phyloP scores from a whole-genome alignment of 35 echinoderm and acorn worm species.

The Anneissia japonica region DNA sequence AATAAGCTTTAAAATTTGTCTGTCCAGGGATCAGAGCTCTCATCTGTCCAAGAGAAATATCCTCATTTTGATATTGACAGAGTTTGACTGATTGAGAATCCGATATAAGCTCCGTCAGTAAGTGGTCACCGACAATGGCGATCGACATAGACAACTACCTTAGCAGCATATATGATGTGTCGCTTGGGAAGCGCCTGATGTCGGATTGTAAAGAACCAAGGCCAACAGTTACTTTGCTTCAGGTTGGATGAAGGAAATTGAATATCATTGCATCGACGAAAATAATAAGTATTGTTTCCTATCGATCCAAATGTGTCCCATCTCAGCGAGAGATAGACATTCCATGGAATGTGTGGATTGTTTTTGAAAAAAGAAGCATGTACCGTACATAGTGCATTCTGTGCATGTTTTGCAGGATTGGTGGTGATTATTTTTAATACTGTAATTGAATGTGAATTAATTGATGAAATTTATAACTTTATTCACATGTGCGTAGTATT shows the following conservation, averaged over 20 bases:
- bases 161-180: constrained; percentile 5
- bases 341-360: constrained; percentile 41
- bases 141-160: too few species aligned
- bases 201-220: constrained; percentile 47
- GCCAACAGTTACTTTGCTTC: constrained; percentile 41
- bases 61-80: too few species aligned
- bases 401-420: constrained; percentile 51
- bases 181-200: constrained; percentile 1
- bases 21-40: too few species aligned
- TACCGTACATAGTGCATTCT: constrained; percentile 12
- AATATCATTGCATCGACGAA: neutral
- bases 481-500: too few species aligned
- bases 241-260: constrained; percentile 16
- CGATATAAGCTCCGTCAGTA: too few species aligned
- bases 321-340: constrained; percentile 15
- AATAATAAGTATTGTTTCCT: neutral
- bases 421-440: neutral
- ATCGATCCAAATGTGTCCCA: constrained; percentile 14
- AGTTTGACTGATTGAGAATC: too few species aligned
- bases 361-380: constrained; percentile 15
- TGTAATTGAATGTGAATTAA: too few species aligned
- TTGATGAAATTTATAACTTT: too few species aligned
- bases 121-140: too few species aligned
- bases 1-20: too few species aligned
- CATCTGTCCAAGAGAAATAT: too few species aligned